Percentiles rank a stretch among this genome's conserved stretches.
Conservation (phyloP, 2,113 vertebrate genomes). For the Microcebus griseorufus region DNA sequence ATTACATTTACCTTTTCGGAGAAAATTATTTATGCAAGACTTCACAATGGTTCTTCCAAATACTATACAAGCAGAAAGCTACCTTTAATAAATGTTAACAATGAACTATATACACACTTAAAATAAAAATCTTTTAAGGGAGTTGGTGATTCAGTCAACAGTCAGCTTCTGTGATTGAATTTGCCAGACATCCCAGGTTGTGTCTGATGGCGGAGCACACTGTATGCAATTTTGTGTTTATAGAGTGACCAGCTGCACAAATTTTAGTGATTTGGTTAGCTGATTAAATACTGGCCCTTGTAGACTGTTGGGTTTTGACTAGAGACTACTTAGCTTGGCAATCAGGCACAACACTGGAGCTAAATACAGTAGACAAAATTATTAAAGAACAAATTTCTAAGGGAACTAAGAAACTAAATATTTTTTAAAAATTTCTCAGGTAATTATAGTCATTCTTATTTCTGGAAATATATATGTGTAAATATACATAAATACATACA, state of each 20-base stretch:
- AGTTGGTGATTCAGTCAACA: neutral
- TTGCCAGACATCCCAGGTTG: neutral
- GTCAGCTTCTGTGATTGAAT: neutral
- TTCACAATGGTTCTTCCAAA: neutral
- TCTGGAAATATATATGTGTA: neutral
- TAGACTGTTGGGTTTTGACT: neutral
- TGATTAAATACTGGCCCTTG: neutral
- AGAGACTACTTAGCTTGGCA: neutral
- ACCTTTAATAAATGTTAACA: neutral
- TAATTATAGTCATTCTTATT: constrained; percentile 35
- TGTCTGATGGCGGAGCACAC: neutral
- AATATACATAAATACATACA: neutral
- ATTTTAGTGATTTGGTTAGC: neutral
- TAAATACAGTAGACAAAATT: neutral
- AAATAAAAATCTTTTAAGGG: neutral
- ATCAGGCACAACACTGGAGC: neutral
- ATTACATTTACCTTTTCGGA: neutral
- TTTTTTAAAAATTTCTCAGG: neutral
- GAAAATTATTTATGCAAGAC: neutral
- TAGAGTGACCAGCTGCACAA: neutral
- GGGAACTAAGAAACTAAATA: neutral
- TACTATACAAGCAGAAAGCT: neutral
- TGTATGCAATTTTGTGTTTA: neutral
- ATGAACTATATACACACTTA: neutral
- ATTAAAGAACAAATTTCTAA: neutral